Evolutionary conservation across 1,140 invertebrate species (phyloP).

Genomic region (Diorhabda carinulata): DNA sequence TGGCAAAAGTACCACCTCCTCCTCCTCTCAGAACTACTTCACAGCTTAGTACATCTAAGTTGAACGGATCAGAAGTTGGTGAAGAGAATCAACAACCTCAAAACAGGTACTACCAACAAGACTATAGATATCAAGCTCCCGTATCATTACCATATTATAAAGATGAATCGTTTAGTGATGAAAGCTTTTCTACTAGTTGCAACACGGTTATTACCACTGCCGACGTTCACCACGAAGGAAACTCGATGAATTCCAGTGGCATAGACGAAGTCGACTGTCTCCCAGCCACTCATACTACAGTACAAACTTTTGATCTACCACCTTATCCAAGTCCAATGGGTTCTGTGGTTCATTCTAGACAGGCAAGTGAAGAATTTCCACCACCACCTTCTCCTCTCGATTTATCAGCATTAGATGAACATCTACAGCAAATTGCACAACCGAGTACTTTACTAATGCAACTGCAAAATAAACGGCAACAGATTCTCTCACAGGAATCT

Average conservation of each 20-base stretch:
- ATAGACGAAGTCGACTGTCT: constrained; percentile 60
- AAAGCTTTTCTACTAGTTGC: constrained; percentile 42
- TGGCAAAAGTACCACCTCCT: constrained; percentile 80
- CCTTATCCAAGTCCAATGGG: constrained; percentile 74
- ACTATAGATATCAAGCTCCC: constrained; percentile 55
- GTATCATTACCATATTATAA: constrained; percentile 64
- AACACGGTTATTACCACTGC: constrained; percentile 71
- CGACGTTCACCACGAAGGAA: constrained; percentile 76
- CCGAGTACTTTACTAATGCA: constrained; percentile 64
- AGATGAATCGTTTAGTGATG: constrained; percentile 43
- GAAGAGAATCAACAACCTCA: constrained; percentile 48
- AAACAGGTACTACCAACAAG: constrained; percentile 36
- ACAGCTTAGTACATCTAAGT: constrained; percentile 69
- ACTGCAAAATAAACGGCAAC: constrained; percentile 70
- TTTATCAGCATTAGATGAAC: constrained; percentile 55
- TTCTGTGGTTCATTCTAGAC: constrained; percentile 73
- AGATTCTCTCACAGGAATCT: constrained; percentile 58
- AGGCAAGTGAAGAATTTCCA: constrained; percentile 84
- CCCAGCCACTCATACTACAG: constrained; percentile 35
- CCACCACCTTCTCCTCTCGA: constrained; percentile 77
- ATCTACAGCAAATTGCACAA: constrained; percentile 47
- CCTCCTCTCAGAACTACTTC: constrained; percentile 83
- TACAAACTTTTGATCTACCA: constrained; percentile 59
- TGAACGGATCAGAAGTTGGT: constrained; percentile 55
- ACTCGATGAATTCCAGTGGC: constrained; percentile 47